Evolutionary conservation across 1,140 invertebrate genomes (phyloP), one percentile per base, ranked within the genome.

Genomic region (Zaprionus ghesquierei): DNA sequence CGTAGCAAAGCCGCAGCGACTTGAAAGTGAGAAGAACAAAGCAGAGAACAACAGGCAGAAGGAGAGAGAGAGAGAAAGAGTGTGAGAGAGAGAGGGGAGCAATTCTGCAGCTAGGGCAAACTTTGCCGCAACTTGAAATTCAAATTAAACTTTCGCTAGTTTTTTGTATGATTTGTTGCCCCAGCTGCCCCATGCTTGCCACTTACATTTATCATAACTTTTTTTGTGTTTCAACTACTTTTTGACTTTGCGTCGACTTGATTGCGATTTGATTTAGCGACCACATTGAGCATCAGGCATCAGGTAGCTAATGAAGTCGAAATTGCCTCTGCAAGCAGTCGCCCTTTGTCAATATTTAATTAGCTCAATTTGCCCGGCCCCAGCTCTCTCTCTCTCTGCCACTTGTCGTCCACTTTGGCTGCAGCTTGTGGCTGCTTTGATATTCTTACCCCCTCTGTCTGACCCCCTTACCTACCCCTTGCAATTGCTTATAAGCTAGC

Each of bases 121-220:
- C 55, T 86, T 86, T 79, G 38, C 63, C 70, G 29, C 56, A 87
- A 87, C 79, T 86, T 78, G 55, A 87, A 89, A 87, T 87, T 87
- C 82, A 87, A 87, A 87, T 87, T 87, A 87, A 87, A 87, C 82
- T 87, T 86, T 87, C 25, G 44, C 60, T 87, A 70, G 75, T 78
- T 75, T 41, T 72, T 75, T 75, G 55, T 85, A 81, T 85, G 81
- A 85, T 86, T 86, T 87, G 78, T 79, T 70, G 33, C 61, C 38
- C 8, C 29, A 58, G 46, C 61, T 56, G 41, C 23, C 35, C 22
- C 58, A 15, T 56, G 31, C 6, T 51, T 56, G 27, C 41, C 58
- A 59, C 62, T 55, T n/a, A 65, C 75, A 87, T 86, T 87, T 77
- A 77, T 87, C 69, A 86, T 71, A 87, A 78, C 60, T 38, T 70